Evolutionary conservation across 2,113 vertebrate genomes (phyloP), one percentile per base, ranked within the genome.

Genomic region (Sphaerodactylus townsendi): DNA sequence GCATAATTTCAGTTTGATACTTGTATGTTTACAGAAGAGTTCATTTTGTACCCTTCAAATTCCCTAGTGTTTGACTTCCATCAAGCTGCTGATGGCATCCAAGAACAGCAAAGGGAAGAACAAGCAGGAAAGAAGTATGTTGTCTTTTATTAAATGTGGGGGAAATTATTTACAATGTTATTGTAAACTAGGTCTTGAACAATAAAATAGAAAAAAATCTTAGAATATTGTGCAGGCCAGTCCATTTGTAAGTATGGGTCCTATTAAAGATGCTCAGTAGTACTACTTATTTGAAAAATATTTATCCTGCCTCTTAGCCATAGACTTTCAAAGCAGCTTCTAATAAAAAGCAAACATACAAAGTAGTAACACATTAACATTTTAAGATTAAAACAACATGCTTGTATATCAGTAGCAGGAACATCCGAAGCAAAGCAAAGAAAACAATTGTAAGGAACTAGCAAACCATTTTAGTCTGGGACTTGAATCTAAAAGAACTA

Each of bases 111-210:
- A 95, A 98, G 98, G 82, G 96, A 99, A 96, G 98, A 99, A 85
- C 98, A 99, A 97, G 98, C 97, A 62, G 98, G 98, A 94, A 98
- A 98, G 95, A 99, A 98, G 98, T 99, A 98, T 93, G 98, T 90
- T 33, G 41, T 84, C 84, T 79, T 72, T 78, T 85, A 10, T 85
- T 23, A 39, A 64, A 79, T 79, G 33, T 79, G 14, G 46, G 59
- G 35, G 48, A 69, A 37, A 37, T 21, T 37, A 35, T 69, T 37
- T 37, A 37, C 68, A 62, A 25, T 33, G 37, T 21, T 21, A 37
- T 59, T 50, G 33, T 21, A 66, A 66, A 66, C 15, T 66, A 65
- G 65, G 33, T 37, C 35, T 37, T 35, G 23, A 62, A 77, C n/a
- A 33, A 35, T 65, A 75, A 48, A 46, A 35, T 77, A 30, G 69